Base-by-base conservation (phyloP, 2,113 vertebrate genomes). In the Irena cyanogastra region DNA sequence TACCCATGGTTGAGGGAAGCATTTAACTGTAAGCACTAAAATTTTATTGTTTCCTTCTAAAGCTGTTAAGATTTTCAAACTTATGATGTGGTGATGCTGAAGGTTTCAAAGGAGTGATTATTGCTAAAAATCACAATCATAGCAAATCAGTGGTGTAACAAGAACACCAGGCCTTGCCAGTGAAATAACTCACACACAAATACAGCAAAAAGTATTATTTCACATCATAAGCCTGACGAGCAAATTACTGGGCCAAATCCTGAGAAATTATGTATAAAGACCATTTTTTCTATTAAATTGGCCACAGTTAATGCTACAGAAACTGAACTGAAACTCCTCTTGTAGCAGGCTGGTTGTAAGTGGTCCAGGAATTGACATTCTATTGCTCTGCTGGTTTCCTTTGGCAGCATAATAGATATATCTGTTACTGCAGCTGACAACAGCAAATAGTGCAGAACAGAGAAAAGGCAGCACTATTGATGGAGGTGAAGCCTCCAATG, bases 261-360 rank as follows among this genome's bases (percentile, higher is more conserved):
- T 17, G 16, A 76, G 49, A 72, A 72, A 59, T 57, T 0, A 94
- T 83, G 18, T 61, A 72, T 54, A 42, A 80, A 69, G 45, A 60
- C 54, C 13, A 54, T 91, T 95, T 92, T 82, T 64, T 14, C 53
- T 94, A 85, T 30, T 44, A 76, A 93, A 93, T 57, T 85, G 12
- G 53, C 87, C 74, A 60, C 93, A 91, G 60, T 93, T 94, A 91
- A 76, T 69, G 81, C 81, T 91, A 91, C 74, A 76, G 84, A 91
- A 89, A 79, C 60, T 64, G 78, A 93, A 94, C 76, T 63, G 83
- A 74, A 86, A 31, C 45, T 72, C 18, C 16, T 75, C 26, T 74
- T 69, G 64, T 63, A 65, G 63, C 33, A 88, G 82, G 35, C 50
- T 86, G 83, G 33, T 64, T 69, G 8, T 87, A 89, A 94, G 83